Base-by-base conservation (phyloP, 2,888 invertebrate genomes). In the Germaria angustata region DNA sequence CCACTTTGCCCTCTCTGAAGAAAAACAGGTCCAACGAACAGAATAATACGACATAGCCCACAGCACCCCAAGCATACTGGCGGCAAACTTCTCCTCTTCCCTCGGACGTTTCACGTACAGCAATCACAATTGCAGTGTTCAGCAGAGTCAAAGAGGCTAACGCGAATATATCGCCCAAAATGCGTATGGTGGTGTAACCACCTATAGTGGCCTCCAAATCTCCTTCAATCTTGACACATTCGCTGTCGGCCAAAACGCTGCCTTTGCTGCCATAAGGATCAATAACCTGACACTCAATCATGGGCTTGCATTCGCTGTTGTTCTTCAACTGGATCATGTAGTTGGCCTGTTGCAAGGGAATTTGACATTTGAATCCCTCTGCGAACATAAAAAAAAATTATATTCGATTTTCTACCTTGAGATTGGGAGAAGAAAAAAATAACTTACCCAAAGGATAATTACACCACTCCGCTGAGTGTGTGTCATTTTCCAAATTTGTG, bases 81-180 rank as follows among this genome's bases (percentile, higher is more conserved):
- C 95, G 93, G 34, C 96, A 96, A 2, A 96, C 94, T 88, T 96
- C 96, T 0, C 95, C 95, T 39, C 95, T 93, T 1, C 96, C 95
- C 20, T 95, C 92, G 0, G 95, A 95, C 0, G 96, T 96, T 89
- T 96, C 96, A 36, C 96, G 92, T 0, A 96, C 96, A 0, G 96
- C 96, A 81, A 96, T 95, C n/a, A 96, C 95, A 51, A 96, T 94
- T 0, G 95, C 95, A 0, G 96, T 94, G 69, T 95, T 94, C 1
- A 96, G 90, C 6, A 96, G 89, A 0, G 95, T 94, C 6, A 95
- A 91, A 0, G 93, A 94, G 0, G 95, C 94, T 34, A 95, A 94
- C 9, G 95, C 94, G 90, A 96, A 96, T 57, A 96, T 94, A 87
- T 96, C 96, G 0, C 95, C 95, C 72, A 95, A 87, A 28, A 94